phyloP scores from a whole-genome alignment of 2,797 vertebrate species.

The Myotis planiceps region DNA sequence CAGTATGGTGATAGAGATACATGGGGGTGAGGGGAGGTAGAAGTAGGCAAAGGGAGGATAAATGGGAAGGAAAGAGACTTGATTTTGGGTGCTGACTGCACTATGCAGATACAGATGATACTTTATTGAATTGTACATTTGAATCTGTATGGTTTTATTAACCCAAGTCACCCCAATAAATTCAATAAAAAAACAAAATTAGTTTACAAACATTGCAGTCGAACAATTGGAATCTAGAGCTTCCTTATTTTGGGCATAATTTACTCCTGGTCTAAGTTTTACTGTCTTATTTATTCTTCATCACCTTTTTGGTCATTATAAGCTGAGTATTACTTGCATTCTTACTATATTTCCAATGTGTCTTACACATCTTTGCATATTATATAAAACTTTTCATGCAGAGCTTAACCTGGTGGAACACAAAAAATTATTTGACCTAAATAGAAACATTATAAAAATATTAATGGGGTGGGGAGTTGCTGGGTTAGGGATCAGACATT shows the following conservation, averaged over 20 bases:
- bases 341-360: not conserved
- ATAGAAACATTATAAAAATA: conserved; percentile 5
- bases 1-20: not conserved
- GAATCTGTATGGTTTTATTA: not conserved
- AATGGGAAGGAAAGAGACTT: not conserved
- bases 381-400: not conserved
- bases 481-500: not conserved
- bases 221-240: not conserved
- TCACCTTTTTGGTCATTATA: not conserved
- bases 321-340: not conserved
- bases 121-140: not conserved
- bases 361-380: not conserved
- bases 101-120: not conserved
- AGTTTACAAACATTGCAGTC: not conserved
- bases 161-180: not conserved
- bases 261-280: not conserved
- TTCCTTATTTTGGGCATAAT: not conserved
- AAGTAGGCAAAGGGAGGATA: not conserved
- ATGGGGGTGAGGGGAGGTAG: not conserved
- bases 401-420: not conserved
- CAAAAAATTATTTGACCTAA: not conserved
- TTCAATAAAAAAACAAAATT: not conserved
- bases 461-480: not conserved
- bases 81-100: not conserved
- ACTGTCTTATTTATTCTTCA: not conserved